Base-by-base conservation (phyloP, 2,113 vertebrate genomes). In the Notarius lentiginosus region DNA sequence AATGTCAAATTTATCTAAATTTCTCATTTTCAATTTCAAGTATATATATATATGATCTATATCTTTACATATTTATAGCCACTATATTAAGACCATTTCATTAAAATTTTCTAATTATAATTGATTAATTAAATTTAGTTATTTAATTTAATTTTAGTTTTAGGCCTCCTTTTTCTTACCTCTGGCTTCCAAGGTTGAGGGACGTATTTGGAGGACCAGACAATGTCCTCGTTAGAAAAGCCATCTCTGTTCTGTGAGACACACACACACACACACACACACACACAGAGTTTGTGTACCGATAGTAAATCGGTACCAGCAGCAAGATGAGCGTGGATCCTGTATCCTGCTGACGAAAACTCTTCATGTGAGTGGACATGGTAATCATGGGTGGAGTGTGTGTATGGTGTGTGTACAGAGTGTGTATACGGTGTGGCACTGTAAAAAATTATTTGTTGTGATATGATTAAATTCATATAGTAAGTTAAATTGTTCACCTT, bases 101-200 rank as follows among this genome's bases (percentile, higher is more conserved):
- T 10, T 7, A 53, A 53, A 53, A 6, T 34, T 34, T 34, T 34
- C 34, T 34, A 34, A 34, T 34, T 34, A 34, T 34, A 34, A 34
- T 34, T 34, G 1, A 34, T 34, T 34, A 34, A 34, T 34, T 34
- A 2, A 34, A 34, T 34, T 34, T 34, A 34, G 34, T 34, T 34
- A 34, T 34, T 34, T 34, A 34, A 34, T 34, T 34, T 34, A 2
- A 34, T 34, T 34, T 34, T 34, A 34, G 34, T 34, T 34, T 14
- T n/a, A 20, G 6, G 10, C 58, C 53, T 15, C 55, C n/a, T 58
- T 34, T 70, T 73, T 61, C n/a, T 68, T 63, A 84, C 87, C 66
- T 70, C 76, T 24, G 47, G 27, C 27, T 11, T 87, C 86, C 86
- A 87, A 70, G 70, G 86, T 51, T 87, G 86, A 34, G 47, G 49